Base-by-base conservation (phyloP, 2,888 invertebrate species). In the Sarcophaga subvicina region DNA sequence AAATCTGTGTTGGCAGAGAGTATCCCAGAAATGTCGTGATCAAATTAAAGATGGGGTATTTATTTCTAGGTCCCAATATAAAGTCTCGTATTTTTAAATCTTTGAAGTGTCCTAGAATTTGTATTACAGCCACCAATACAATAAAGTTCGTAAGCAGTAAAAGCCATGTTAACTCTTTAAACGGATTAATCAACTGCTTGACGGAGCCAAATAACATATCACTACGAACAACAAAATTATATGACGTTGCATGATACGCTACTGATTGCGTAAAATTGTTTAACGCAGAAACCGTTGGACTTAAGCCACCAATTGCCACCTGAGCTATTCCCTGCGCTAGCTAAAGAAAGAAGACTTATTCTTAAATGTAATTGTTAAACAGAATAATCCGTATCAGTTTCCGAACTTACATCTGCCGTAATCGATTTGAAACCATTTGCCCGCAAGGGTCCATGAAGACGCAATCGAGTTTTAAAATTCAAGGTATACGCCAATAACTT, bases 161-260 rank as follows among this genome's bases (percentile, higher is more conserved):
- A 4, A 87, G 3, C 92, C 92, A 92, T 0, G 91, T 89, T 0
- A 0, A 0, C 2, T 0, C 0, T 0, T 84, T n/a, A 14, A 92
- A 91, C 0, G 92, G 91, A n/a, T 88, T 88, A 10, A 87, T 64
- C 64, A 91, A 81, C 17, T 89, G 90, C 0, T 87, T 87, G 0
- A 91, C 67, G 2, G 88, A 88, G 0, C 89, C 90, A 4, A 86
- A 27, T 2, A 82, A 84, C 0, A 83, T 75, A 10, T 89, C 87
- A 17, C 83, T 79, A 0, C 90, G 90, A 12, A 92, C 89, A 25
- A 90, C 89, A 76, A 91, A 90, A 4, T 91, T 89, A 10, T 89
- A 89, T n/a, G 87, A 73, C 10, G 88, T 90, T 69, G 90, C 89
- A 37, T 92, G 89, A 27, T 91, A 91, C 0, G 89, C 86, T 2